A percentile compares a stretch with the other conserved stretches of the same genome.
These are phyloP conservation scores for Montipora sp. DNA, from an alignment of 64 coral and sea anemone genomes.

Conservation along the genomic window DNA sequence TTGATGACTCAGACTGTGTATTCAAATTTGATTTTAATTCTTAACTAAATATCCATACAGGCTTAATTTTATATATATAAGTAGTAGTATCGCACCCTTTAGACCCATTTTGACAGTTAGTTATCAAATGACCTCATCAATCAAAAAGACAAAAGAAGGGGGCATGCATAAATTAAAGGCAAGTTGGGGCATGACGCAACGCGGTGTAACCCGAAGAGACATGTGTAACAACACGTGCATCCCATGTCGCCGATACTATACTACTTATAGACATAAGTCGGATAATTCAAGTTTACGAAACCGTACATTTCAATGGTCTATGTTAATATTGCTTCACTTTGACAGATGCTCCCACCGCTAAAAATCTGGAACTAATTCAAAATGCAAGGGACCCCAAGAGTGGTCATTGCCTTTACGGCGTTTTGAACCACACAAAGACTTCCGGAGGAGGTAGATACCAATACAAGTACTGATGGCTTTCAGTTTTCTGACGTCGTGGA, in stretches of 20 bases:
- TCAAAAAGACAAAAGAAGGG: no score
- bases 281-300: not conserved
- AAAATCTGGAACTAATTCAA: slow-evolving; percentile 87
- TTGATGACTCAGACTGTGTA: not conserved
- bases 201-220: no score
- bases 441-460: slow-evolving; percentile 82
- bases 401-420: slow-evolving; percentile 87
- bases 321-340: not conserved
- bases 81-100: no score
- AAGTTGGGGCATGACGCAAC: no score
- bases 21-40: not conserved
- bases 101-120: no score
- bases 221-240: no score
- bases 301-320: not conserved
- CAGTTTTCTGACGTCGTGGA: not conserved
- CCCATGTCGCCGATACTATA: no score
- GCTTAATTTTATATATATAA: no score
- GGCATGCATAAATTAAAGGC: no score
- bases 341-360: slow-evolving; percentile 85
- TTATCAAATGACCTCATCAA: no score
- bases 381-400: slow-evolving; percentile 95
- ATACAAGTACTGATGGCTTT: not conserved
- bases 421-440: slow-evolving; percentile 93
- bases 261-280: not conserved
- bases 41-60: not conserved